Conservation (phyloP, 2,888 invertebrate genomes). For the Vannuccia rotundouncinata region DNA sequence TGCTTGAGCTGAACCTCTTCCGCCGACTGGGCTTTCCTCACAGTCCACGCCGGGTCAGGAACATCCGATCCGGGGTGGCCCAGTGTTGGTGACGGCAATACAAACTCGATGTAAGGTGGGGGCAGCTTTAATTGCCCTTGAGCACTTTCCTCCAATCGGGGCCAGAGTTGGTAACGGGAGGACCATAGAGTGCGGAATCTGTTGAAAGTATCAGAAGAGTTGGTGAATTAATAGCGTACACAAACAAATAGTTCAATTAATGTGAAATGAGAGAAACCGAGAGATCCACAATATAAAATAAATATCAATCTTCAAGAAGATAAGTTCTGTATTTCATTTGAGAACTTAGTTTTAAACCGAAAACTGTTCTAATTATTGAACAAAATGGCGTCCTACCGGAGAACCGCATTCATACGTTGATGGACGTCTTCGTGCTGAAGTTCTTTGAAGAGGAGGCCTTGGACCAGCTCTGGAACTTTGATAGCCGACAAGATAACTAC, state of each 20-base stretch:
- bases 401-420: conserved; percentile 73
- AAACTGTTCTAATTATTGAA: too few species aligned
- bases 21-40: conserved; percentile 92
- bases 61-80: conserved; percentile 75
- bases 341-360: too few species aligned
- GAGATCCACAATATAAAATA: too few species aligned
- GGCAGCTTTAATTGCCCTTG: conserved; percentile 89
- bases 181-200: conserved; percentile 38
- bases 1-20: conserved; percentile 97
- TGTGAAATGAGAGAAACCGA: too few species aligned
- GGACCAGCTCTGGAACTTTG: conserved; percentile 77
- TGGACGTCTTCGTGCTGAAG: conserved; percentile 75
- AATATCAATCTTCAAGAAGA: too few species aligned
- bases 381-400: too few species aligned
- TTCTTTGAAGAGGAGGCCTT: conserved; percentile 79
- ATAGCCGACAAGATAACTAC: conserved; percentile 87
- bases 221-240: background rate
- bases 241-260: too few species aligned
- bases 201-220: background rate
- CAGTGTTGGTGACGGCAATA: conserved; percentile 93
- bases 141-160: conserved; percentile 95
- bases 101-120: conserved; percentile 97
- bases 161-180: conserved; percentile 75
- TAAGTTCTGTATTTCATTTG: too few species aligned
- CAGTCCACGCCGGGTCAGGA: conserved; percentile 97